Evolutionary conservation across 2,113 vertebrate species (phyloP), one percentile per base, ranked within the genome.

Genomic region (Urocolius indicus): DNA sequence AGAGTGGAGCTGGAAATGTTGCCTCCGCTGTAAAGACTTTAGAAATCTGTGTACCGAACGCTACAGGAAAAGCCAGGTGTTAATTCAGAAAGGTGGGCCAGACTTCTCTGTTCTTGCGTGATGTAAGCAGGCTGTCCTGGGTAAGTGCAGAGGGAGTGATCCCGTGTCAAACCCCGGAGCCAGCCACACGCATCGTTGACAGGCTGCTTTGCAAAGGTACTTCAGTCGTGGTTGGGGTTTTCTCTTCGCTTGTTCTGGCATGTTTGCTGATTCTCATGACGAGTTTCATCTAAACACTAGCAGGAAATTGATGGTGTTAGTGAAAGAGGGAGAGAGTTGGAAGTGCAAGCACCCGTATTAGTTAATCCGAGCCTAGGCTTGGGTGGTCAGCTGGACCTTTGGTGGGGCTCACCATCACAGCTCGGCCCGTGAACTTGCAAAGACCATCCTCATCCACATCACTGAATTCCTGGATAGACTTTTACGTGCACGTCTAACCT

Each of bases 121-220:
- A 48, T 63, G 63, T 69, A 81, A 93, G 51, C 34, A 71, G 65
- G 18, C 27, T 90, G 59, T 65, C 43, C 14, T 58, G 32, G 19
- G 8, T 85, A 62, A 77, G 29, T 34, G 77, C 3, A 8, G 72
- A 67, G 57, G 36, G 51, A 80, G 24, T 87, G 79, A 75, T 17
- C 21, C 34, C 19, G 13, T 46, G 22, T 52, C 76, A 83, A 77
- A 83, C 43, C n/a, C 89, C 67, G 85, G 71, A 74, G 32, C 24
- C 65, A 51, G 38, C 1, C 1, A 23, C 29, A 68, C 0, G 0
- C 66, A 55, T 71, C 49, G 54, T n/a, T 63, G 75, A 91, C 80
- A 74, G 48, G 34, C 38, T 57, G 16, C 77, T 89, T 73, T 83
- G 51, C 29, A 45, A 55, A 95, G 46, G 18, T 85, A 66, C 49